Base-by-base conservation (phyloP, 2,888 invertebrate genomes). In the Antitype chi region DNA sequence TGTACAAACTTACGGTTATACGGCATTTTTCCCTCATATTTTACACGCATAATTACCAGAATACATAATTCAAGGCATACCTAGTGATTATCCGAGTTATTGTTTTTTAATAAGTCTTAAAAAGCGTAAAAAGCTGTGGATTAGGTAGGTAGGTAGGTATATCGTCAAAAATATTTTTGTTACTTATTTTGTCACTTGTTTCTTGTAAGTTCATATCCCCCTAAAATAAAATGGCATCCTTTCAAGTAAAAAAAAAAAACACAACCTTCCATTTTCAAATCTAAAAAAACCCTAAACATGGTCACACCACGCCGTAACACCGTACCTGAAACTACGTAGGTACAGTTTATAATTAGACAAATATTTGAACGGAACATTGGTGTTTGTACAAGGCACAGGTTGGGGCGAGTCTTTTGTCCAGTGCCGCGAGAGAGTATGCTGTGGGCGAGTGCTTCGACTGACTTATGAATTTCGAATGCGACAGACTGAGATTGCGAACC, bases 391-490 rank as follows among this genome's bases (percentile, higher is more conserved):
- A 90, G 88, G 84, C 86, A 73, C 84, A 88, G 88, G 87, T 84
- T 85, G 86, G 81, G 88, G 88, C 83, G 88, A 86, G 83, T 87
- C 92, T 93, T 94, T 94, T 94, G 93, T 93, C 90, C 88, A 80
- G 59, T 70, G 38, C 43, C 66, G 76, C 49, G 83, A 79, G 81
- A 87, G 81, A 78, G 86, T 85, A 75, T 84, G 78, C 80, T 77
- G 70, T 79, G 66, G 69, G 82, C 84, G 77, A 85, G 74, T 83
- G 82, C 88, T 88, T 82, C 85, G 85, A 81, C 85, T 89, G 89
- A 90, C 91, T 93, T 93, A 94, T 94, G 93, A 94, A 94, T 94
- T 93, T 91, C 80, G 93, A 94, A 94, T 94, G 94, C 80, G 89
- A 88, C 90, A 90, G 88, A 88, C 87, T 86, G 84, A 87, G 87